Base-by-base conservation (phyloP, 2,113 vertebrate species). In the Ardeotis arabs region DNA sequence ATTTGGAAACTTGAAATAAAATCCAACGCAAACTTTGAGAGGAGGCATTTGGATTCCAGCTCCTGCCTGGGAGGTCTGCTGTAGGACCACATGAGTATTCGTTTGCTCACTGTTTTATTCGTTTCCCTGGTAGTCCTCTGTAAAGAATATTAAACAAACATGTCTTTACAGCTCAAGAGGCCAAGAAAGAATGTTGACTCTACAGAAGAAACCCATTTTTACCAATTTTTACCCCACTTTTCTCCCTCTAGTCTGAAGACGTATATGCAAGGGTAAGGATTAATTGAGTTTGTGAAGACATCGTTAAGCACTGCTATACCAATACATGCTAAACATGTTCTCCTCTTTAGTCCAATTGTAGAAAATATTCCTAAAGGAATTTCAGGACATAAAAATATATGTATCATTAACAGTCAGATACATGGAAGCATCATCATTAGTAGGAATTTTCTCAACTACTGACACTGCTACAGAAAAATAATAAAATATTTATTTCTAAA, bases 1-100 rank as follows among this genome's bases (percentile, higher is more conserved):
- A 7, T 90, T 95, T 95, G 96, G 96, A 96, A 95, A 96, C 73
- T 72, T 90, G 93, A 95, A 96, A 91, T 75, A 81, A 93, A 96
- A 96, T 89, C 94, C 94, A 92, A 92, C 0, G 55, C 86, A 96
- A 92, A 97, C 89, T 94, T 68, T 68, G 62, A 75, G 66, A 95
- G 31, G 31, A 96, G 94, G 94, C 84, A 93, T 82, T 96, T 87
- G 86, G 69, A 92, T 81, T 91, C 62, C 90, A 93, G 78, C 80
- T 96, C 90, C 94, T 5, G 58, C 84, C 92, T 89, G 95, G 93
- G 96, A 97, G 90, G 89, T 95, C 94, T 90, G 90, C 53, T 44
- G 66, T 47, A 90, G 92, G 90, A 90, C 95, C 92, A 92, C 86
- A 94, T 53, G 62, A 96, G 87, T 79, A 93, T 89, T 93, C 89